Evolutionary conservation across 2,888 invertebrate genomes (phyloP), one percentile per base, ranked within the genome.

Genomic region (Chalcosyrphus nemorum): DNA sequence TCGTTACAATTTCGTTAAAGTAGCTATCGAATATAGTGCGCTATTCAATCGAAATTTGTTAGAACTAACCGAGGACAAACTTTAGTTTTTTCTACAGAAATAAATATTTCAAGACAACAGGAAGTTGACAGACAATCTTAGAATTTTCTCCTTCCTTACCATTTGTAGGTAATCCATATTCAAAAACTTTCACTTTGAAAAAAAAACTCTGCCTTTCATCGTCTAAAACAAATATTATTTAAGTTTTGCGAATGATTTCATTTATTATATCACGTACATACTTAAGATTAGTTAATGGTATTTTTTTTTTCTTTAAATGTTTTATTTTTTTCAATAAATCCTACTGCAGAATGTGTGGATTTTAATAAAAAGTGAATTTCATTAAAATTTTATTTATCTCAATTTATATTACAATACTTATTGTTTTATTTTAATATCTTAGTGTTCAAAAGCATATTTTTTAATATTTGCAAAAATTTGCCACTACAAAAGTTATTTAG

Each of bases 191-290:
- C n/a, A n/a, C n/a, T n/a, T n/a, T n/a, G n/a, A n/a, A n/a, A n/a
- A n/a, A n/a, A n/a, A n/a, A n/a, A n/a, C n/a, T n/a, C n/a, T n/a
- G n/a, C n/a, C n/a, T n/a, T n/a, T n/a, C n/a, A n/a, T n/a, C n/a
- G n/a, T n/a, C n/a, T 35, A 4, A 1, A 41, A 4, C n/a, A 21
- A 1, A 41, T 27, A 24, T 35, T 2, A 2, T 15, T n/a, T 87
- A n/a, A 82, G 77, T 86, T 86, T 87, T 86, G 86, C 81, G 77
- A 84, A 81, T 80, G 43, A 82, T 82, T 82, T 75, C 57, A 47
- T 85, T 76, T 86, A 86, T 87, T 86, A 78, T 86, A 81, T 81
- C 85, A 68, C 85, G 74, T 87, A 81, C 72, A 86, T 86, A 86
- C 80, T 86, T 87, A 82, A 76, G 68, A 54, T 81, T 71, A 76